Evolutionary conservation across 2,113 vertebrate species (phyloP).

Genomic region (Laticauda colubrina): DNA sequence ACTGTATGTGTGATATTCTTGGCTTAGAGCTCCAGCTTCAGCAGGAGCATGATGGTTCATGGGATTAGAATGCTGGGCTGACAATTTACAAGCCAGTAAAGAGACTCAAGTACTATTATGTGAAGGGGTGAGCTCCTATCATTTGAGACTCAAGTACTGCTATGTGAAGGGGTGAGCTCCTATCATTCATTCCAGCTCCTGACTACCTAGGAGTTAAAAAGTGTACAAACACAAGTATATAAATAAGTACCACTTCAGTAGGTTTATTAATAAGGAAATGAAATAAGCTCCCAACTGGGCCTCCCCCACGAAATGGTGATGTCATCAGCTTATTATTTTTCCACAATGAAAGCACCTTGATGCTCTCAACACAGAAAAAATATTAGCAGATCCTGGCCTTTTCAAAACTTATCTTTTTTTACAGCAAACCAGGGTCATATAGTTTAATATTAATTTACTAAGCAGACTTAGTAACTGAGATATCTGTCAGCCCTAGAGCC

Average conservation of each 20-base stretch:
- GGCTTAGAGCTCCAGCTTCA: background rate
- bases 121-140: background rate
- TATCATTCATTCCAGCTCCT: background rate
- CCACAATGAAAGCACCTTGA: background rate
- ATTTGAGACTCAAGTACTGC: background rate
- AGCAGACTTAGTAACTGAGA: background rate
- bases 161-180: background rate
- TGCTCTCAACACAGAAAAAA: background rate
- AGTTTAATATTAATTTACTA: background rate
- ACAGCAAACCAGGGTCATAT: background rate
- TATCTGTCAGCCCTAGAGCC: too few relatives aligned
- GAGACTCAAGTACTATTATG: background rate
- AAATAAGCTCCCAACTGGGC: background rate
- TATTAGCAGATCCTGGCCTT: background rate
- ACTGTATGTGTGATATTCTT: background rate
- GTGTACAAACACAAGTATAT: background rate
- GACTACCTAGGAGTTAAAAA: background rate
- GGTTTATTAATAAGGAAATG: background rate
- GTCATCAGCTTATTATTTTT: background rate
- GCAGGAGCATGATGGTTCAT: background rate
- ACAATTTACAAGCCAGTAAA: background rate
- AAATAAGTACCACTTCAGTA: background rate
- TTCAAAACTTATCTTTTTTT: background rate
- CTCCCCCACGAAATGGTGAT: background rate
- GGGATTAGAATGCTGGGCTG: background rate